These are phyloP conservation scores for Melanostigma gelatinosum DNA, from an alignment of 2,113 vertebrate species.

Conservation along the genomic window DNA sequence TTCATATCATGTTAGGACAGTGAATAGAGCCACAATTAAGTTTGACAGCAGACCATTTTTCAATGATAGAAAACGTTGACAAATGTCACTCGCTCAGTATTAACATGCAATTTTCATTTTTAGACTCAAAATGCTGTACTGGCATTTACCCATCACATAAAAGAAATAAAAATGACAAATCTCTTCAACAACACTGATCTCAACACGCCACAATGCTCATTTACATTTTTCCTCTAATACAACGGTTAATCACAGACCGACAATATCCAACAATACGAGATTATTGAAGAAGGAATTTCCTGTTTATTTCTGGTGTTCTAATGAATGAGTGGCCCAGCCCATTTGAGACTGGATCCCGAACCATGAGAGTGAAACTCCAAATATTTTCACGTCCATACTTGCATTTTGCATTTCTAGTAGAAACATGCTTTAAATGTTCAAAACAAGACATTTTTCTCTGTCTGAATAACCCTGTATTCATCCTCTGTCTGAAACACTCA, in stretches of 20 bases:
- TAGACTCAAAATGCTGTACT: neutral
- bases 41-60: neutral
- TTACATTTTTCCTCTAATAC: conserved; percentile 1
- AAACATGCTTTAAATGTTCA: neutral
- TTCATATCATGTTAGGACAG: neutral
- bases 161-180: neutral
- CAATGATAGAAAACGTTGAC: neutral
- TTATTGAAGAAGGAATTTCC: neutral
- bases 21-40: neutral
- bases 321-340: neutral
- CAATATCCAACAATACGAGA: neutral
- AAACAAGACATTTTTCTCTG: neutral
- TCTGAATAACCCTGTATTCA: neutral
- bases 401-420: neutral
- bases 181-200: conserved; percentile 7
- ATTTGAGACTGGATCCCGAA: neutral
- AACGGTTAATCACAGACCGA: neutral
- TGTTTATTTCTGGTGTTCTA: neutral
- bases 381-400: neutral
- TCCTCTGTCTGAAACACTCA: neutral
- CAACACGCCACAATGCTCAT: neutral
- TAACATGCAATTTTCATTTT: neutral
- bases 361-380: neutral
- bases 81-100: conserved; percentile 1
- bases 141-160: neutral